Conservation (phyloP, 35 echinoderm and acorn worm species). For the Apostichopus japonicus region DNA sequence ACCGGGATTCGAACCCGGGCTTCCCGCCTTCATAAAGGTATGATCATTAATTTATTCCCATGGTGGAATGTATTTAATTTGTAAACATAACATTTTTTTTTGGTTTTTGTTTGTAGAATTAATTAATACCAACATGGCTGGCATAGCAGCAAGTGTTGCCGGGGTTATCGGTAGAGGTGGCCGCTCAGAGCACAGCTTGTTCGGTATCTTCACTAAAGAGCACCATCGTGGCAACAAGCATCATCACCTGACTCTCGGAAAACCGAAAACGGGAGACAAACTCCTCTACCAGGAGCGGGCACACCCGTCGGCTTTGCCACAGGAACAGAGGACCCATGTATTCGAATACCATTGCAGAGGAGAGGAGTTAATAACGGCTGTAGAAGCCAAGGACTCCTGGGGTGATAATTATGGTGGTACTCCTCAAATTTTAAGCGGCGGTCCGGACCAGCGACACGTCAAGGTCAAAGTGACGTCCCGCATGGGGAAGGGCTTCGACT, state of each 20-base stretch:
- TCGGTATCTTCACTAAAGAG: conserved; percentile 2
- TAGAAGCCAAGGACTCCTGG: neutral
- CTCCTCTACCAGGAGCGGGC: conserved; percentile 22
- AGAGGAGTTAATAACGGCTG: conserved; percentile 10
- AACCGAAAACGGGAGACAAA: neutral
- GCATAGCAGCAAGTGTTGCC: neutral
- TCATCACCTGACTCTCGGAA: neutral
- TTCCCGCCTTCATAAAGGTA: too few relatives aligned
- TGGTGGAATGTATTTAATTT: too few relatives aligned
- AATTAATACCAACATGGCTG: neutral
- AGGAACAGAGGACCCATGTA: neutral
- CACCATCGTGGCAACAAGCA: neutral
- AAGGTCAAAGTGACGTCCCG: conserved; percentile 19
- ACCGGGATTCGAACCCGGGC: too few relatives aligned
- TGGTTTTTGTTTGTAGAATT: neutral
- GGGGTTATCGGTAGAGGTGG: neutral
- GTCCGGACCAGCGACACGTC: conserved; percentile 3
- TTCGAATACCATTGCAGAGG: conserved; percentile 3
- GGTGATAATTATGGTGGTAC: neutral
- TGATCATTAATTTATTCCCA: too few relatives aligned
- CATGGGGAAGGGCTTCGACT: neutral
- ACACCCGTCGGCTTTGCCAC: neutral
- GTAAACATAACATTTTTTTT: neutral
- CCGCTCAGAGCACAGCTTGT: neutral
- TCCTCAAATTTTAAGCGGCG: conserved; percentile 8